Evolutionary conservation across 2,888 invertebrate genomes (phyloP), one percentile per base, ranked within the genome.

Genomic region (Coecobrya sp.): DNA sequence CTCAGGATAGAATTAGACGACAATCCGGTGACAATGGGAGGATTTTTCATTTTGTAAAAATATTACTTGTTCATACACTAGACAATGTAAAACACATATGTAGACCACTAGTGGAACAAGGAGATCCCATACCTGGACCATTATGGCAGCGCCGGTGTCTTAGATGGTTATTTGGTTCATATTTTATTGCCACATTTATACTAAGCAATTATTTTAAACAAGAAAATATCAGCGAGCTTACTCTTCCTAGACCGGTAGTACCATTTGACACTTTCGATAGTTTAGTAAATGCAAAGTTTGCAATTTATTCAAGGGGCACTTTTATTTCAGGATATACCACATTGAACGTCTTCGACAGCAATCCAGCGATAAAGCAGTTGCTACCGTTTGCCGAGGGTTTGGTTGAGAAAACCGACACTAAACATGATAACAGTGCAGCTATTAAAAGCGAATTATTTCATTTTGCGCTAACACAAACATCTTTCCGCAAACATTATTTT

Each of bases 211-310:
- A 10, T 0, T 85, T 62, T 62, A 42, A 45, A n/a, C 36, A 68
- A 7, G 62, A 62, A 25, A 85, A 85, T 19, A 65, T 85, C n/a
- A n/a, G n/a, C 11, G 5, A 45, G 25, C 8, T 85, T 0, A 65
- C 65, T 0, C n/a, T 22, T 1, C 85, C 85, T 1, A 19, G 62
- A 16, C 0, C 22, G 8, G 65, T 25, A n/a, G 3, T 85, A 36
- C 89, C 0, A 87, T 95, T 30, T 22, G 82, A 82, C 27, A 55
- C 59, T 1, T 82, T 82, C 36, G 62, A 59, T n/a, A 82, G n/a
- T 1, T n/a, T 82, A 19, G 59, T 62, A n/a, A n/a, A 27, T 0
- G 30, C 59, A 13, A 62, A 62, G 10, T 82, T 82, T 19, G 36
- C 55, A 10, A 62, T 62, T 30, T 82, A 59, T 13, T 55, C 82